These are phyloP conservation scores for Dicentrarchus labrax DNA, from an alignment of 2,113 vertebrate species.

Conservation along the genomic window DNA sequence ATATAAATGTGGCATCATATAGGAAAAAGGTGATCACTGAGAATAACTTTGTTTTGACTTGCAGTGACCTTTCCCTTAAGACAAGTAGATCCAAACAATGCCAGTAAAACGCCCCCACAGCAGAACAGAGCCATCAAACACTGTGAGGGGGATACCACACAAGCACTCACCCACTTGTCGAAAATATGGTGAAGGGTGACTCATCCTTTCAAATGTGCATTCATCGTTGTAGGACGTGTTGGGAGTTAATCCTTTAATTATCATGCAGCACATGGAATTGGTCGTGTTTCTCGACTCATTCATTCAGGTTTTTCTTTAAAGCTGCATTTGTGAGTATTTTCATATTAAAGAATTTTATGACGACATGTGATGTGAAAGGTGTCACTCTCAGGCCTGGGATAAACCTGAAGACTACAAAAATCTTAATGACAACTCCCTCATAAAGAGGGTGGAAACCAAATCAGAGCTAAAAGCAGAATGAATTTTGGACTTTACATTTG, in stretches of 20 bases:
- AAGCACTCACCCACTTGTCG: not conserved
- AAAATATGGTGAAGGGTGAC: constrained; percentile 4
- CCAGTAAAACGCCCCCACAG: constrained; percentile 4
- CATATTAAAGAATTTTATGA: not conserved
- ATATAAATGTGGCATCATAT: not conserved
- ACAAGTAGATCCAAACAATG: not conserved
- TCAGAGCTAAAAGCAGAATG: too few relatives aligned
- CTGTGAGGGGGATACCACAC: constrained; percentile 2
- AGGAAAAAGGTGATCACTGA: not conserved
- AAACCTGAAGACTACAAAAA: not conserved
- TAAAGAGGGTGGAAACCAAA: too few relatives aligned
- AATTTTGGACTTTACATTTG: too few relatives aligned
- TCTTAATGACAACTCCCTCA: not conserved
- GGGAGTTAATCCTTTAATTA: not conserved
- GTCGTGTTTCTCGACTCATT: not conserved
- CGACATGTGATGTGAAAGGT: not conserved
- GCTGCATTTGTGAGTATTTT: not conserved
- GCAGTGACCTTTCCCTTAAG: constrained; percentile 24
- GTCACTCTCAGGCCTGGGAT: not conserved
- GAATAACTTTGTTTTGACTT: constrained; percentile 14
- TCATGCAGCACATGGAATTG: not conserved
- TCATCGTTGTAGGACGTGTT: not conserved
- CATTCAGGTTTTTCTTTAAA: not conserved
- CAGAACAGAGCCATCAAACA: constrained; percentile 8
- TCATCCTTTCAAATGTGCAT: not conserved